Base-by-base conservation (phyloP, 2,888 invertebrate genomes). In the Protodeltote pygarga region DNA sequence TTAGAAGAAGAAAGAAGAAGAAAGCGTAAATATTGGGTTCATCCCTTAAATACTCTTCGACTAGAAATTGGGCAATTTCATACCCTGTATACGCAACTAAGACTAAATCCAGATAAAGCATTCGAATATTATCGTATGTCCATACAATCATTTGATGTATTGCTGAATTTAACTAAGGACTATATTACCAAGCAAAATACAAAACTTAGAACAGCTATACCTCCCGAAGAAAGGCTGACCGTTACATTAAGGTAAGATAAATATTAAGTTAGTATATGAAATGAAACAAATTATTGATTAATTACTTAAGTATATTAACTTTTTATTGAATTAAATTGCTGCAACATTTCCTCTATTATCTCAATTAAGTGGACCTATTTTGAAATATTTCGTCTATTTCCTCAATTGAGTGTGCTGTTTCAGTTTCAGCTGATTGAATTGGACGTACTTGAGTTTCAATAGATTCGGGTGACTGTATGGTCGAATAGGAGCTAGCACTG, bases 41-140 rank as follows among this genome's bases (percentile, higher is more conserved):
- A 57, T 35, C 29, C 47, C 41, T 24, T 48, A 48, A 47, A 48
- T 48, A 47, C 29, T 37, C 50, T 50, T 57, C 47, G 44, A 44
- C 48, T 57, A 53, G 52, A 52, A 57, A 49, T 55, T 57, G 41
- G 59, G 50, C 50, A 54, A 58, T 53, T 47, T 47, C 47, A 47
- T 40, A 40, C 29, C 33, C 14, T 47, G 39, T 34, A 33, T 39
- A 39, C 28, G 29, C 29, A 39, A 54, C 44, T 45, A 58, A 48
- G 52, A 58, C 48, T 45, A 21, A 17, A 54, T 50, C 47, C 54
- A 47, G 46, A 38, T 47, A 50, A 55, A 50, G 46, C 50, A 58
- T 52, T 52, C 45, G 57, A 51, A 47, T 50, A 55, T 55, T 55
- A 55, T 47, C 46, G 50, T 11, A 55, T 55, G 46, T 46, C 46